Evolutionary conservation across 1,140 invertebrate genomes (phyloP), one percentile per base, ranked within the genome.

Genomic region (Pachyrhynchus sulphureomaculatus): DNA sequence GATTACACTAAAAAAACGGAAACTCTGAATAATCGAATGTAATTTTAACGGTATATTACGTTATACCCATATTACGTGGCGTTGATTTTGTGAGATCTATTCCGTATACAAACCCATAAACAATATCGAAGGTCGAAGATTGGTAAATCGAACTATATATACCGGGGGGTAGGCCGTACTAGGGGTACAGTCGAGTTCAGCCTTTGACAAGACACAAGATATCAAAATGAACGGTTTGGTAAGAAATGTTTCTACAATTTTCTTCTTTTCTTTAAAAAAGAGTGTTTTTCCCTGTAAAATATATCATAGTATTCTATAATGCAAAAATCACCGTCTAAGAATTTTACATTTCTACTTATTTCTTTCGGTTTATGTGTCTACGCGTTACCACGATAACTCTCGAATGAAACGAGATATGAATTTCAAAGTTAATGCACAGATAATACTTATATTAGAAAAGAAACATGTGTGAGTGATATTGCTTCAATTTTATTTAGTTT

Each of bases 201-300:
- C 39, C 48, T 18, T 52, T 47, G 12, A 49, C 39, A 44, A 47
- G 51, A 48, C 18, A 60, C 39, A 44, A 21, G 39, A 60, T 51
- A 48, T 60, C 36, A 62, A 21, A 23, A 68, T 68, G 66, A 68
- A 68, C 55, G 44, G 57, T 39, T 56, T 68, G 66, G 66, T 68
- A 66, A 68, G 66, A 41, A 41, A 6, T 8, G 18, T 18, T 29
- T 39, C 29, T 20, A n/a, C n/a, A n/a, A n/a, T 2, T 34, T 20
- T 13, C 20, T 23, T 10, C 12, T 4, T 17, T 33, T 48, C 26
- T 9, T 48, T 4, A 48, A 23, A 21, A 48, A 24, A 23, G 10
- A 32, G 12, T 32, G 29, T 32, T 32, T 32, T 12, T 32, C 29
- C n/a, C n/a, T n/a, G n/a, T n/a, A n/a, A n/a, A n/a, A n/a, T n/a